Evolutionary conservation across 2,113 vertebrate species (phyloP).

Genomic region (Laticauda laticaudata): DNA sequence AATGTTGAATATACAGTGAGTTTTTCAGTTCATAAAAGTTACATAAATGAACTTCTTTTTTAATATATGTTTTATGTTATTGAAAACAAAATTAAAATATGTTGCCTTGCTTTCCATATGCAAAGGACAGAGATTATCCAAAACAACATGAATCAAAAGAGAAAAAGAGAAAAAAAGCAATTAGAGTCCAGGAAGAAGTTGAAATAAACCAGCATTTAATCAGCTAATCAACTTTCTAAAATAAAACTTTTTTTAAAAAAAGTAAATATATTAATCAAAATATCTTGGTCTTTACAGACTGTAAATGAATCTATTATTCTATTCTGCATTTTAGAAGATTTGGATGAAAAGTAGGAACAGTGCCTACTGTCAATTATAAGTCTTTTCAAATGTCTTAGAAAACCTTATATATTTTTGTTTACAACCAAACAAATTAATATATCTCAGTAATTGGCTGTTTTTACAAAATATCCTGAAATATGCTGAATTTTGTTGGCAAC

Average conservation of each 20-base stretch:
- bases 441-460: neutral
- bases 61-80: neutral
- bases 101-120: neutral
- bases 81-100: neutral
- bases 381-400: neutral
- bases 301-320: neutral
- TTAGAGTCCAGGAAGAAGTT: neutral
- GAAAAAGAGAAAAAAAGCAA: neutral
- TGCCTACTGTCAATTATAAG: neutral
- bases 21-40: neutral
- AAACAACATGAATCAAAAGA: neutral
- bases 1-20: neutral
- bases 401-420: neutral
- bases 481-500: neutral
- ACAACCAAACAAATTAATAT: neutral
- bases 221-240: neutral
- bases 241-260: neutral
- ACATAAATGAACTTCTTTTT: neutral
- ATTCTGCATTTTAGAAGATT: neutral
- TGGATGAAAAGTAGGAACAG: neutral
- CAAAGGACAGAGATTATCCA: neutral
- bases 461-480: neutral
- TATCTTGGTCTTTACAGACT: neutral
- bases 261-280: neutral
- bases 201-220: neutral